phyloP scores from a whole-genome alignment of 2,888 invertebrate genomes.

The Desoria tigrina region DNA sequence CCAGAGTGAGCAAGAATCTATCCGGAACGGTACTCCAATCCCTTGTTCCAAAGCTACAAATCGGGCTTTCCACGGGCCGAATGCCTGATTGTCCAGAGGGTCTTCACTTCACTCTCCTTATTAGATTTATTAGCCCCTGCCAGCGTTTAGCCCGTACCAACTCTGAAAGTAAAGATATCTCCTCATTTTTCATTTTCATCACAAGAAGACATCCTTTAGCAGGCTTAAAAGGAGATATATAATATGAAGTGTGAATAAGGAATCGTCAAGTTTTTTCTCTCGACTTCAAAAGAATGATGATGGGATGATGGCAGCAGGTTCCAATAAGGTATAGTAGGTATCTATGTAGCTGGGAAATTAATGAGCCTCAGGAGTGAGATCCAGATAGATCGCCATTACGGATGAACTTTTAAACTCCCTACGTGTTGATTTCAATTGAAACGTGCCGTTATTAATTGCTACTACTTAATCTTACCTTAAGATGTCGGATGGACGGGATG shows the following conservation, averaged over 20 bases:
- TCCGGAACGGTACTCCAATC: not conserved
- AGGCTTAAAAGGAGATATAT: too few relatives aligned
- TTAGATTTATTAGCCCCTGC: slow-evolving; percentile 43
- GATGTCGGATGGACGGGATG: slow-evolving; percentile 23
- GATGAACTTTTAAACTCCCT: slow-evolving; percentile 15
- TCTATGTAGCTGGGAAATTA: too few relatives aligned
- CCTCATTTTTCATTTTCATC: slow-evolving; percentile 15
- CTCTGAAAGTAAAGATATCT: not conserved
- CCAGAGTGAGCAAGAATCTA: slow-evolving; percentile 46
- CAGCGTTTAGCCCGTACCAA: slow-evolving; percentile 9
- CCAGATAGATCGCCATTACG: slow-evolving; percentile 12
- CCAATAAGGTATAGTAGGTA: too few relatives aligned
- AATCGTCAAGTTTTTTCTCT: too few relatives aligned
- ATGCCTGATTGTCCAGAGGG: slow-evolving; percentile 18
- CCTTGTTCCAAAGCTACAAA: not conserved
- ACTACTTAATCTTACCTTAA: slow-evolving; percentile 48
- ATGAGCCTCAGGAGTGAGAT: slow-evolving; percentile 9
- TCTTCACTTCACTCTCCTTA: slow-evolving; percentile 2
- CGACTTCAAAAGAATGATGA: too few relatives aligned
- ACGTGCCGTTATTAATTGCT: slow-evolving; percentile 51
- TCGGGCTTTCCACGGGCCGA: not conserved
- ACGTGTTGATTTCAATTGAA: slow-evolving; percentile 51
- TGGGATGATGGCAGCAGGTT: too few relatives aligned
- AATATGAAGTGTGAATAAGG: too few relatives aligned
- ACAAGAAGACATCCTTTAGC: not conserved